Evolutionary conservation across 2,888 invertebrate genomes (phyloP).

Genomic region (Leptarthrus brevirostris): DNA sequence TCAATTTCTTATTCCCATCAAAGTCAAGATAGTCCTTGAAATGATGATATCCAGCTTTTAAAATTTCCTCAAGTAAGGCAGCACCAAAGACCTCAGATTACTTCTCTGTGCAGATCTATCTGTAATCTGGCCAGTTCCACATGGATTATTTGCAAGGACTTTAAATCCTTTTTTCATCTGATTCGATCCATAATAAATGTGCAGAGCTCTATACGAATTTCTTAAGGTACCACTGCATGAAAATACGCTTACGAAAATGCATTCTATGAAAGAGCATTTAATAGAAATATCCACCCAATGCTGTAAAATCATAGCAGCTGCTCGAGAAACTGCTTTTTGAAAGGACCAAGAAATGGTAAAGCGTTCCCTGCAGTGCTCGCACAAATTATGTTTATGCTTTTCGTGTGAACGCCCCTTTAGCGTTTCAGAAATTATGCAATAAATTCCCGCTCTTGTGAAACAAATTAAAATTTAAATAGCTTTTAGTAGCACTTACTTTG

Average conservation of each 20-base stretch:
- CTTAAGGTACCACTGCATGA: background rate
- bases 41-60: no score
- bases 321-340: no score
- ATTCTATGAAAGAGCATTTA: no score
- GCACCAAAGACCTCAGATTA: no score
- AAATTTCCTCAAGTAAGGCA: no score
- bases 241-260: no score
- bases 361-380: background rate
- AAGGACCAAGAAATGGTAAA: background rate
- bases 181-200: background rate
- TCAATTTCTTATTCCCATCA: no score
- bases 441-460: background rate
- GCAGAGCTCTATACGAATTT: background rate
- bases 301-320: no score
- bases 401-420: background rate
- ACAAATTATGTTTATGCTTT: background rate
- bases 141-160: background rate
- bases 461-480: background rate
- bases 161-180: no score
- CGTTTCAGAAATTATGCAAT: background rate
- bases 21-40: no score
- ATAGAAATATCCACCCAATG: no score
- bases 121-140: background rate
- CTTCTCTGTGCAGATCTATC: no score
- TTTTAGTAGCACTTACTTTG: background rate